Percentiles rank a stretch among this genome's conserved stretches.
These are phyloP conservation scores for Erpetoichthys calabaricus DNA, from an alignment of 2,797 vertebrate species.

Conservation along the genomic window DNA sequence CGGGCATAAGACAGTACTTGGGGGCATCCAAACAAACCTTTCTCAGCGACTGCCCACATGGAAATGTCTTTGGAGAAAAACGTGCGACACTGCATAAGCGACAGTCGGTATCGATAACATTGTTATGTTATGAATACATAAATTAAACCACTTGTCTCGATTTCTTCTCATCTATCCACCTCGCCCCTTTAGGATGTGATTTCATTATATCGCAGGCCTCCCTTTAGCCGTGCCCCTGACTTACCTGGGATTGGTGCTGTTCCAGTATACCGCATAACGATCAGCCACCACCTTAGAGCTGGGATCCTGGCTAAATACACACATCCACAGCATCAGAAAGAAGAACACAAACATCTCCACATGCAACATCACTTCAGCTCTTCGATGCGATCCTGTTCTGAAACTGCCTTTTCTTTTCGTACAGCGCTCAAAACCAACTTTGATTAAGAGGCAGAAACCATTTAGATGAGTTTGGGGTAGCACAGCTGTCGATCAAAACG, in stretches of 20 bases:
- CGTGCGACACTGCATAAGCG: too few relatives aligned
- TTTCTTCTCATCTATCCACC: too few relatives aligned
- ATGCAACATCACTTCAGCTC: conserved; percentile 79
- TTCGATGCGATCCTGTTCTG: conserved; percentile 41
- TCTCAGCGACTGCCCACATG: too few relatives aligned
- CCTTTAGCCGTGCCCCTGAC: conserved; percentile 23
- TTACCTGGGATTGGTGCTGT: conserved; percentile 94
- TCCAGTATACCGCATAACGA: conserved; percentile 97
- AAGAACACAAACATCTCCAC: conserved; percentile 86
- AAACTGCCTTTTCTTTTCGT: neutral
- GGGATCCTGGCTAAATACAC: conserved; percentile 84
- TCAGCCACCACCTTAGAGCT: conserved; percentile 92
- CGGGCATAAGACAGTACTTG: too few relatives aligned
- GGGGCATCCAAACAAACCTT: too few relatives aligned
- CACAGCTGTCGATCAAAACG: neutral
- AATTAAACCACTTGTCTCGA: too few relatives aligned
- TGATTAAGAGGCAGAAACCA: conserved; percentile 11
- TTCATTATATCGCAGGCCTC: conserved; percentile 11
- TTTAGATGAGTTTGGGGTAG: conserved; percentile 13
- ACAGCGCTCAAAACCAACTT: conserved; percentile 19
- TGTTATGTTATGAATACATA: too few relatives aligned
- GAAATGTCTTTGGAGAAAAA: too few relatives aligned
- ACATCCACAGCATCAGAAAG: conserved; percentile 81
- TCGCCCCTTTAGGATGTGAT: too few relatives aligned
- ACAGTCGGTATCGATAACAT: too few relatives aligned